Percentiles rank a stretch among this genome's conserved stretches.
These are phyloP conservation scores for Apamea monoglypha DNA, from an alignment of 2,888 invertebrate species.

Conservation along the genomic window DNA sequence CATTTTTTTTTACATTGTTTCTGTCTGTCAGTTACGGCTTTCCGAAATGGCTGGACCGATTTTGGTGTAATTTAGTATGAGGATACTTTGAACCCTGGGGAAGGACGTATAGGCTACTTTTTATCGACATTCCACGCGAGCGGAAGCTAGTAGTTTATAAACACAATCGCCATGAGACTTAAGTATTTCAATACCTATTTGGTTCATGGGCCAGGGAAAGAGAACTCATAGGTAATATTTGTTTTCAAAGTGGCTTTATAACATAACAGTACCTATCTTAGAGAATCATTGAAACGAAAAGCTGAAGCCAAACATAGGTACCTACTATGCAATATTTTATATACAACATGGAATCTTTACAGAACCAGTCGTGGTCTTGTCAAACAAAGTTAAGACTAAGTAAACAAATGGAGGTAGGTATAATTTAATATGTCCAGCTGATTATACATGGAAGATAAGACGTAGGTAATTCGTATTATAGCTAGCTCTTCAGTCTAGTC, in stretches of 20 bases:
- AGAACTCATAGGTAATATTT: background rate
- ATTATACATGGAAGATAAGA: slow-evolving; percentile 22
- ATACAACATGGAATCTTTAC: background rate
- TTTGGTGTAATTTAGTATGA: too few relatives aligned
- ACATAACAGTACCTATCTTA: too few relatives aligned
- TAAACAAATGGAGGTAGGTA: slow-evolving; percentile 1
- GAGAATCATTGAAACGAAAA: background rate
- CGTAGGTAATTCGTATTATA: slow-evolving; percentile 1
- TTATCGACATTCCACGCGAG: background rate
- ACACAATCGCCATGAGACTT: background rate
- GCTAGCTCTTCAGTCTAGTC: background rate
- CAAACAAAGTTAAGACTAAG: slow-evolving; percentile 19
- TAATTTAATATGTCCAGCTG: slow-evolving; percentile 29
- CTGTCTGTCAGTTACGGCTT: too few relatives aligned
- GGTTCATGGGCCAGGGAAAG: background rate
- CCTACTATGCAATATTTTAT: background rate
- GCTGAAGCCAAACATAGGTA: background rate
- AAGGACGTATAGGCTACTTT: background rate
- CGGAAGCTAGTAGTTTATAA: background rate
- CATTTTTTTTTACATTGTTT: too few relatives aligned
- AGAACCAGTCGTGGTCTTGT: background rate
- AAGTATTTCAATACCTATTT: background rate
- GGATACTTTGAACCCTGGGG: too few relatives aligned
- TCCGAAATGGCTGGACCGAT: too few relatives aligned
- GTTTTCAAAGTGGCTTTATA: background rate